Evolutionary conservation across 30 jellyfish, hydroid and myxozoan species (phyloP), one percentile per base, ranked within the genome.

Genomic region (Euphysa ruthae): DNA sequence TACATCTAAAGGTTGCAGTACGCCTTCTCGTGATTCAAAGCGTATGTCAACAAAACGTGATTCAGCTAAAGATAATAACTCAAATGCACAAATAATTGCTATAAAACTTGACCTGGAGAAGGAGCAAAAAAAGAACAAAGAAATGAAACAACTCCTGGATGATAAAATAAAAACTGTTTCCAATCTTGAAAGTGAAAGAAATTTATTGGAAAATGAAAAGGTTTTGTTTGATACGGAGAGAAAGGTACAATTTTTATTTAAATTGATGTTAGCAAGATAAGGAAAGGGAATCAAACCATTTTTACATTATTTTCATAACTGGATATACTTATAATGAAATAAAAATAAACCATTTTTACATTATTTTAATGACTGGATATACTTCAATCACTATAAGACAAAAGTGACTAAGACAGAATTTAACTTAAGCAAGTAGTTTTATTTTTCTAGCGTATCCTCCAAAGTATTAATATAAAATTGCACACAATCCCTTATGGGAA

Each of bases 171-270:
- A 76, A 22, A 19, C 46, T 29, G 25, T 77, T 74, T 43, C 58
- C 5, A 80, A 88, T 42, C 66, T 83, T 4, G 85, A 73, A 32
- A 85, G 74, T 55, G 94, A 88, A 32, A 64, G 92, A 49, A 93
- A 81, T 55, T 18, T 64, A 61, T 77, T 78, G 6, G 97, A 88
- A 43, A 88, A 88, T 34, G 94, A 82, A 32, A 88, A 88, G 49
- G 93, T 66, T 26, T 68, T 88, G 26, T 74, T 79, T 58, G 97
- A 80, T 27, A 88, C 93, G 30, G 97, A 88, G 35, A 61, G 82
- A 32, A 80, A 79, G 94, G 97, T 88, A 30, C 0, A 13, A 7
- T 15, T 24, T 38, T 8, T 38, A 8, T 38, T 24, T 51, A 10
- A 51, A 14, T 10, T 51, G 32, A 51, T 51, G n/a, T n/a, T 38